Evolutionary conservation across 1,140 invertebrate genomes (phyloP), one percentile per base, ranked within the genome.

Genomic region (Leptopilina clavipes): DNA sequence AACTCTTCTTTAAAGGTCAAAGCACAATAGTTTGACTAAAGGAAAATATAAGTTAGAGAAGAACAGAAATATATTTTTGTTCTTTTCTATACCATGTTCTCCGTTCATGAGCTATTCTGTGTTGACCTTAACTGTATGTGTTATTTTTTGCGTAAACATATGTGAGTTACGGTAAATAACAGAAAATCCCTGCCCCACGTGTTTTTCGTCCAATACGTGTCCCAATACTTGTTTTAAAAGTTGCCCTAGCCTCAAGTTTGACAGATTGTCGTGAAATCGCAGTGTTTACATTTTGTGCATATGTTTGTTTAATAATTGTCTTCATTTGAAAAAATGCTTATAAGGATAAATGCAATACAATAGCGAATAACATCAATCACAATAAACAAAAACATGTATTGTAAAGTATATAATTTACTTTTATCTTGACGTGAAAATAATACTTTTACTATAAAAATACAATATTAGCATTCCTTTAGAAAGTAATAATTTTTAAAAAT

Each of bases 401-500:
- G n/a, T 3, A 52, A 52, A n/a, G 12, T 52, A 17, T 52, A 52
- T 52, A 52, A 17, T 52, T 52, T 52, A 52, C 48, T 17, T 52
- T 52, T 52, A 6, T 52, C 48, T 52, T 52, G 48, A 52, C 48
- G 48, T 52, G 48, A 52, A n/a, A 52, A 48, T 14, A 52, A 52
- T 52, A 52, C 25, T 31, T 31, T 17, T n/a, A 8, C 48, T n/a
- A 31, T 52, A 17, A 52, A 52, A 17, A 17, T 52, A 52, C 7
- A 40, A 40, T 6, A 40, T 40, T 7, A 52, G n/a, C 45, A 48
- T 52, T 52, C 17, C 6, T 17, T n/a, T 52, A 52, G 14, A 52
- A 44, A 45, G 19, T 37, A 71, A 48, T 73, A 31, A 79, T 84
- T 17, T 85, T 82, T 79, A 82, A 91, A 89, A 85, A 97, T 97